Evolutionary conservation across 2,113 vertebrate genomes (phyloP).

Genomic region (Nansenia antarctica): DNA sequence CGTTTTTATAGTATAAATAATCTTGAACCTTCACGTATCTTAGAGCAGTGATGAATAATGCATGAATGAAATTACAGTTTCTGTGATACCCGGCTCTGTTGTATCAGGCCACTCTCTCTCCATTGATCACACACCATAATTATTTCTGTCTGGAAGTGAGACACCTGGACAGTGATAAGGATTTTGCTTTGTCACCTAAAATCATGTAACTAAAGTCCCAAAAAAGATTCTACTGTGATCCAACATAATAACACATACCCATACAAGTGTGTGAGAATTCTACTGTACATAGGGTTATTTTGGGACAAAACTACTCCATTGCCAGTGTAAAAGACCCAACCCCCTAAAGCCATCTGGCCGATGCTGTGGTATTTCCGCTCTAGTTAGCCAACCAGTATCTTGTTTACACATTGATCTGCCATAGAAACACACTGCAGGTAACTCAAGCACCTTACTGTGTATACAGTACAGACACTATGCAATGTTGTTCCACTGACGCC

Average conservation of each 20-base stretch:
- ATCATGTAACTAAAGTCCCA: neutral
- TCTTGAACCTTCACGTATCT: conserved; percentile 56
- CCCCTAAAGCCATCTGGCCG: neutral
- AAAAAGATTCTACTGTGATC: conserved; percentile 11
- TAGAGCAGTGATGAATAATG: conserved; percentile 69
- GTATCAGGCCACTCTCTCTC: conserved; percentile 33
- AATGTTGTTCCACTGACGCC: too few species aligned
- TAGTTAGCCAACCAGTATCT: conserved; percentile 13
- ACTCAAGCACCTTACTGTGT: too few species aligned
- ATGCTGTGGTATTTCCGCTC: conserved; percentile 12
- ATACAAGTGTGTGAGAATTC: too few species aligned
- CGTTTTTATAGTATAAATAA: conserved; percentile 66
- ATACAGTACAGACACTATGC: too few species aligned
- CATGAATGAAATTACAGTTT: conserved; percentile 67
- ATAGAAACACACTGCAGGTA: neutral
- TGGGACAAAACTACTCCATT: conserved; percentile 13
- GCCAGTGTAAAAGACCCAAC: neutral
- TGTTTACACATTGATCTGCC: conserved; percentile 21
- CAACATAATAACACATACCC: conserved; percentile 46
- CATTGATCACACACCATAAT: conserved; percentile 55
- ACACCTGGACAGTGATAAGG: conserved; percentile 44
- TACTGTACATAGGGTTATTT: too few species aligned
- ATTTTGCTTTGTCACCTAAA: conserved; percentile 53
- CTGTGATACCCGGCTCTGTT: conserved; percentile 50
- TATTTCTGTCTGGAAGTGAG: conserved; percentile 47